Evolutionary conservation across 2,113 vertebrate genomes (phyloP).

Genomic region (Danio rerio): DNA sequence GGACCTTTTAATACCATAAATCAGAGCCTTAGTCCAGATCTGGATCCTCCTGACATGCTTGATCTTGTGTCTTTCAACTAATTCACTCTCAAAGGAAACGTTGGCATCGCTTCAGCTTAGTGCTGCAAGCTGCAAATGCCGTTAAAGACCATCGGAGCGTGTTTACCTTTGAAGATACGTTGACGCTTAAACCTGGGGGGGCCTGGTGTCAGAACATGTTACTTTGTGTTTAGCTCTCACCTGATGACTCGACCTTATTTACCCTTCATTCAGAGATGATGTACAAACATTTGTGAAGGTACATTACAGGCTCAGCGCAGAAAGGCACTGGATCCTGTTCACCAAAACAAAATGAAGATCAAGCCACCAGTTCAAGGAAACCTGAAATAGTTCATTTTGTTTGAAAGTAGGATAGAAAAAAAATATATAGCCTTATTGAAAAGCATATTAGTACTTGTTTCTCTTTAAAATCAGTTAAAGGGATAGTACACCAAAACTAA

Average conservation of each 20-base stretch:
- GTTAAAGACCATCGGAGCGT: slow-evolving; percentile 57
- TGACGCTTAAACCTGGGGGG: slow-evolving; percentile 33
- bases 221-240: slow-evolving; percentile 44
- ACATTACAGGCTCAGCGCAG: slow-evolving; percentile 1
- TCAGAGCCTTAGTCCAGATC: slow-evolving; percentile 62
- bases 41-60: slow-evolving; percentile 76
- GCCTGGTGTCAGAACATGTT: slow-evolving; percentile 48
- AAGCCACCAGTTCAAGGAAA: slow-evolving; percentile 24
- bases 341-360: background rate
- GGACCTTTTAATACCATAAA: slow-evolving; percentile 62
- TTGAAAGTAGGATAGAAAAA: background rate
- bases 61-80: slow-evolving; percentile 76
- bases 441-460: background rate
- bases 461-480: no score
- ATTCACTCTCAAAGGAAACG: slow-evolving; percentile 69
- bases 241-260: slow-evolving; percentile 41
- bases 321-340: background rate
- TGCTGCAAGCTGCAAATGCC: slow-evolving; percentile 63
- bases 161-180: slow-evolving; percentile 59
- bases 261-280: slow-evolving; percentile 34
- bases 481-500: no score
- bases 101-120: slow-evolving; percentile 57
- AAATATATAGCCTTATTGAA: background rate
- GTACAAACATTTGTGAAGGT: slow-evolving; percentile 10
- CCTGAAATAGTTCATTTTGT: background rate